Percentiles rank a stretch among this genome's conserved stretches.
phyloP scores from a whole-genome alignment of 1,140 invertebrate species.

The Melipona quadrifasciata region DNA sequence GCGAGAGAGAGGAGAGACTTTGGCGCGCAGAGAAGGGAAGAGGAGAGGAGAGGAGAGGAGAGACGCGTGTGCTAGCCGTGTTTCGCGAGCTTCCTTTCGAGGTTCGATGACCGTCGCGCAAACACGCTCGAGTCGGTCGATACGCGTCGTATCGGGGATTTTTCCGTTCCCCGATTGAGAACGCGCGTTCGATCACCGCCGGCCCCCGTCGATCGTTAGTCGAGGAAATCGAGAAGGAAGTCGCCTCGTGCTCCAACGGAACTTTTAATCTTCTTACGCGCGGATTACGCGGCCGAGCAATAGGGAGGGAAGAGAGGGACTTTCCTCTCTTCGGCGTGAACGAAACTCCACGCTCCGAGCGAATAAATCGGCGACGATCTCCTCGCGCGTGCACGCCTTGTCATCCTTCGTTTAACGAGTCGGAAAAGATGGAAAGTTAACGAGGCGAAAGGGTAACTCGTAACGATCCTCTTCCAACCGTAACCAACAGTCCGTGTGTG shows the following conservation, averaged over 20 bases:
- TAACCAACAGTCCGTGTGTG: neutral
- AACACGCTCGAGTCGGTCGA: conserved; percentile 16
- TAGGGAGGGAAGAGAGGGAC: neutral
- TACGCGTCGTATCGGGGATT: neutral
- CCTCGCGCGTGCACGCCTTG: neutral
- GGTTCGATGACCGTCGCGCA: conserved; percentile 39
- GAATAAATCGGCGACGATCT: neutral
- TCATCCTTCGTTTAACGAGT: conserved; percentile 27
- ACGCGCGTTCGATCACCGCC: neutral
- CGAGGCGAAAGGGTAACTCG: conserved; percentile 10
- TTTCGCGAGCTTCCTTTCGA: neutral
- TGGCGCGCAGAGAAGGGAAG: neutral
- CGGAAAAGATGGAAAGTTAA: conserved; percentile 44
- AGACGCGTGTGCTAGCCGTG: neutral
- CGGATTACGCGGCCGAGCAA: conserved; percentile 32
- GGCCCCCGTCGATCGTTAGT: neutral
- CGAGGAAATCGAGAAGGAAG: conserved; percentile 12
- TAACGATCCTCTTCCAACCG: conserved; percentile 42
- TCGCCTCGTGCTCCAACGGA: neutral
- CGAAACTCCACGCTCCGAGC: neutral
- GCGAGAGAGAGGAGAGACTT: neutral
- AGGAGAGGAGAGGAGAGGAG: too few relatives aligned
- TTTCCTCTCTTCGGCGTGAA: neutral
- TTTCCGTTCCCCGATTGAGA: neutral
- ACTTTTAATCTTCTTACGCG: conserved; percentile 11